phyloP scores from a whole-genome alignment of 2,888 invertebrate genomes.

The Mythimna loreyi region DNA sequence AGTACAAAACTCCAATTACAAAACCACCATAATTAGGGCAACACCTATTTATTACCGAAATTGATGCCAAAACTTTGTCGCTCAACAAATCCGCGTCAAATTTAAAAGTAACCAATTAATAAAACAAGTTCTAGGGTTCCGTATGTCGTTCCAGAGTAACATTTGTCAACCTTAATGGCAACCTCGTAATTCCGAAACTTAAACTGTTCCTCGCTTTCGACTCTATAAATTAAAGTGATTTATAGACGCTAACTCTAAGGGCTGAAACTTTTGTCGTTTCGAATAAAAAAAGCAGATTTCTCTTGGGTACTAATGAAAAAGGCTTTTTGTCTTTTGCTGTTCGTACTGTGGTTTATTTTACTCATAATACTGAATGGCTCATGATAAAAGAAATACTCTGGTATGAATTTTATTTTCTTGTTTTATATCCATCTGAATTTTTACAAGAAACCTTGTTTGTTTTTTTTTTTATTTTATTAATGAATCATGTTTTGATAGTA shows the following conservation, averaged over 20 bases:
- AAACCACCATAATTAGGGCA: constrained; percentile 23
- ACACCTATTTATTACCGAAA: constrained; percentile 54
- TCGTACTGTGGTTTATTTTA: constrained; percentile 69
- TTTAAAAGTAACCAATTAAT: constrained; percentile 62
- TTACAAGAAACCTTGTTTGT: constrained; percentile 51
- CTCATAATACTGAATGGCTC: constrained; percentile 64
- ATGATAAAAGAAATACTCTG: constrained; percentile 70
- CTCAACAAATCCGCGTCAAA: constrained; percentile 57
- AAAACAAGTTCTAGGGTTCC: constrained; percentile 53
- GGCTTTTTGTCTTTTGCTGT: constrained; percentile 74
- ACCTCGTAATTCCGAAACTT: constrained; percentile 73
- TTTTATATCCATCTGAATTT: constrained; percentile 62
- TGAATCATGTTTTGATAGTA: constrained; percentile 30
- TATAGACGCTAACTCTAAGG: constrained; percentile 82
- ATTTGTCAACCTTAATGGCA: constrained; percentile 82
- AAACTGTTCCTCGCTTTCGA: constrained; percentile 81
- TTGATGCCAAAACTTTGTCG: constrained; percentile 57
- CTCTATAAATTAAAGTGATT: constrained; percentile 89
- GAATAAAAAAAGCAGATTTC: constrained; percentile 81
- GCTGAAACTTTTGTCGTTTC: constrained; percentile 84
- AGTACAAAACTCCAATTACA: constrained; percentile 32
- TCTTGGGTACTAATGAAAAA: constrained; percentile 79
- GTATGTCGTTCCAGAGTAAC: constrained; percentile 69
- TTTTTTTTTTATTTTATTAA: constrained; percentile 40
- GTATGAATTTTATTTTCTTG: constrained; percentile 69